A percentile compares a stretch with the other conserved stretches of the same genome.
Conservation (phyloP, 2,888 invertebrate genomes). For the Quadroppia sp. region DNA sequence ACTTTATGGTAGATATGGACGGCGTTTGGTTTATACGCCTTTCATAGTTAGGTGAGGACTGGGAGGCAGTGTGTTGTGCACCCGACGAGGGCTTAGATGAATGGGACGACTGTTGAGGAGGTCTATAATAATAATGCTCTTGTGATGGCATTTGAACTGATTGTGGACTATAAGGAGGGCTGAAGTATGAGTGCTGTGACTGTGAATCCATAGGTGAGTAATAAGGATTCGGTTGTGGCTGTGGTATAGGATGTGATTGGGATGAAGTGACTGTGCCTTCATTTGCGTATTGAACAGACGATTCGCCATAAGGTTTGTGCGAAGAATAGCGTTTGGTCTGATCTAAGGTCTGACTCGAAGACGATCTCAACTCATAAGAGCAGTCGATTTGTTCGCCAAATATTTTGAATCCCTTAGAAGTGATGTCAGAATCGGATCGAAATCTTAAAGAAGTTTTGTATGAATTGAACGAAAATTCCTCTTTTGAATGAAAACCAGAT, state of each 20-base stretch:
- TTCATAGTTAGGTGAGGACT: background rate
- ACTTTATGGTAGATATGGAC: background rate
- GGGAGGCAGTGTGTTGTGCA: background rate
- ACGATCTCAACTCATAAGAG: background rate
- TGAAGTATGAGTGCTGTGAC: background rate
- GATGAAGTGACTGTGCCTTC: background rate
- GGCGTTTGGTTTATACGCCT: background rate
- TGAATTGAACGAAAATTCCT: constrained; percentile 46
- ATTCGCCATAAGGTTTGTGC: constrained; percentile 3
- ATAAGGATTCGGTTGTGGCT: constrained; percentile 11
- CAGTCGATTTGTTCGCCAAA: constrained; percentile 48
- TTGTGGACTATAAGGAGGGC: background rate
- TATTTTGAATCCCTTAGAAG: constrained; percentile 48
- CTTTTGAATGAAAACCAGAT: constrained; percentile 42
- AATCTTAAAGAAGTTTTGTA: constrained; percentile 48
- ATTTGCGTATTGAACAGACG: constrained; percentile 9
- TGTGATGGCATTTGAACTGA: background rate
- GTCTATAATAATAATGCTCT: background rate
- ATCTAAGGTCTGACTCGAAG: background rate
- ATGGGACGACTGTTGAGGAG: background rate
- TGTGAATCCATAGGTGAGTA: background rate
- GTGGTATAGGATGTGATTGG: constrained; percentile 24
- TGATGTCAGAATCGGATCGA: constrained; percentile 47
- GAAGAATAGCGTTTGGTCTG: background rate
- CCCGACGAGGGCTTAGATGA: background rate